Conservation (phyloP, 1,140 invertebrate species). For the Cheumatopsyche charites region DNA sequence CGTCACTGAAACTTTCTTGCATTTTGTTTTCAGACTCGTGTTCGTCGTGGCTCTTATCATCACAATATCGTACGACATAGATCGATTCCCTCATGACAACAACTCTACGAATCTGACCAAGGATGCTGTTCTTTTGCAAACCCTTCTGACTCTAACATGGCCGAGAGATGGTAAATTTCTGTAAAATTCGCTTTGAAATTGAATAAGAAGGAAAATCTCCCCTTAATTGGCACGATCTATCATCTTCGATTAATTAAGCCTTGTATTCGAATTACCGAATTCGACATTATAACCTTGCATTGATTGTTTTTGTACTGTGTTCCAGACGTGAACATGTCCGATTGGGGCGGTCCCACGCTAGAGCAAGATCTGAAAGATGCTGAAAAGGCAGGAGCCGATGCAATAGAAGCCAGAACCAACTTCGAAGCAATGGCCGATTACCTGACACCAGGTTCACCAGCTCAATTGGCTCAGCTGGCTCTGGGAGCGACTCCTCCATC, state of each 20-base stretch:
- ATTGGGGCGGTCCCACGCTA: slow-evolving; percentile 52
- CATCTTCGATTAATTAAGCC: no score
- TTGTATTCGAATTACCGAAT: no score
- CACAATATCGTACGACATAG: slow-evolving; percentile 62
- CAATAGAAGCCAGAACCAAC: slow-evolving; percentile 60
- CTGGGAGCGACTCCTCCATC: slow-evolving; percentile 66
- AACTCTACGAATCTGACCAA: slow-evolving; percentile 40
- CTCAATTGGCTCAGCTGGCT: slow-evolving; percentile 71
- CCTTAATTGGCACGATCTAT: no score
- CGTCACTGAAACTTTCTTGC: background rate
- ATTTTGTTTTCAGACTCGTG: slow-evolving; percentile 53
- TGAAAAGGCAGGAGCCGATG: slow-evolving; percentile 62
- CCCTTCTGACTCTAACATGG: slow-evolving; percentile 50
- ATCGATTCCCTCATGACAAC: slow-evolving; percentile 48
- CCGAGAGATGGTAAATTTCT: slow-evolving; percentile 52
- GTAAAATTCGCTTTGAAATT: background rate
- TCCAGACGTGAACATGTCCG: slow-evolving; percentile 21
- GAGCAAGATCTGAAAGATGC: slow-evolving; percentile 55
- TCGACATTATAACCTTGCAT: no score
- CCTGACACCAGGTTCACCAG: slow-evolving; percentile 63
- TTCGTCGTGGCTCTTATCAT: slow-evolving; percentile 60
- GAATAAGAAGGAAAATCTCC: background rate
- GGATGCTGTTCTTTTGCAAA: slow-evolving; percentile 19
- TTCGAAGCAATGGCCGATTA: slow-evolving; percentile 61
- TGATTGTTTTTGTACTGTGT: no score